Evolutionary conservation across 2,888 invertebrate species (phyloP).

Genomic region (Acanthosoma haemorrhoidale): DNA sequence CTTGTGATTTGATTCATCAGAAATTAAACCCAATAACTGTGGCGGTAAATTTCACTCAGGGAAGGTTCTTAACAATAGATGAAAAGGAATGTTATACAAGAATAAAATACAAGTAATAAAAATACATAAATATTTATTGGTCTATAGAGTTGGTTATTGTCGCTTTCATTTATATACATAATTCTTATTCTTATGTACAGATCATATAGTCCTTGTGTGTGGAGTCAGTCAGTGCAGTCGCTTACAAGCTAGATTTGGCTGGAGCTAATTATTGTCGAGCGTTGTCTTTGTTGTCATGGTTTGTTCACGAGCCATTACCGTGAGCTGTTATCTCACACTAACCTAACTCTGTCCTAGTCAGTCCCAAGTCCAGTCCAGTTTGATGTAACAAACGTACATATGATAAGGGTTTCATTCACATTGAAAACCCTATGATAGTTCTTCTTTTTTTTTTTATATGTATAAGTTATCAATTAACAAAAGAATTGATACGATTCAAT

Average conservation of each 20-base stretch:
- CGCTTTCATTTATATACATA: conserved; percentile 12
- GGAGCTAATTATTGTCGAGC: background rate
- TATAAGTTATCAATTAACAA: background rate
- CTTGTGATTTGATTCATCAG: too few relatives aligned
- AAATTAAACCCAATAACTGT: too few relatives aligned
- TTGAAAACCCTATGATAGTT: background rate
- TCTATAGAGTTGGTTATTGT: background rate
- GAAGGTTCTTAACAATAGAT: too few relatives aligned
- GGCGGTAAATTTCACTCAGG: too few relatives aligned
- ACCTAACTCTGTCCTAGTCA: background rate
- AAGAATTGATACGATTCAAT: background rate
- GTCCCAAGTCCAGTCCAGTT: background rate
- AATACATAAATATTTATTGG: conserved; percentile 7
- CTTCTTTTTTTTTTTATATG: too few relatives aligned
- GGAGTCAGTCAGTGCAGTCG: background rate
- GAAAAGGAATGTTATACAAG: too few relatives aligned
- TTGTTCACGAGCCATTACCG: conserved; percentile 29
- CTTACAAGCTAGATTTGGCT: conserved; percentile 20
- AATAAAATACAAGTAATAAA: background rate
- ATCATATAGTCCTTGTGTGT: background rate
- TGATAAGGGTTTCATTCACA: background rate
- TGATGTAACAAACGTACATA: background rate
- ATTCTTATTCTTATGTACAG: background rate
- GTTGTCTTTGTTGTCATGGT: background rate
- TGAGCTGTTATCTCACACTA: conserved; percentile 20